Evolutionary conservation across 2,797 vertebrate species (phyloP).

Genomic region (Ptychadena robeensis): DNA sequence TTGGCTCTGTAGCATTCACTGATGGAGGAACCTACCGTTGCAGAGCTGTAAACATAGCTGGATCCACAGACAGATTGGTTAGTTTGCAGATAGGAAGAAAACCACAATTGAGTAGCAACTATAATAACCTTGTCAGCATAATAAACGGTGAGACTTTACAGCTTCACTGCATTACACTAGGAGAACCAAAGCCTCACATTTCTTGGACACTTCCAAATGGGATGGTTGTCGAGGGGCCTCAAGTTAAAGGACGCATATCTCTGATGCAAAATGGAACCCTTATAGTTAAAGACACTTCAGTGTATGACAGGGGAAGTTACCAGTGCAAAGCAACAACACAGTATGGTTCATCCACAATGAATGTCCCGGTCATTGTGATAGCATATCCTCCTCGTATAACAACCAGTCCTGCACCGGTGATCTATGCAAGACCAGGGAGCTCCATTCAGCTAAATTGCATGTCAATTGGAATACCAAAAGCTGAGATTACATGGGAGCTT

Average conservation of each 20-base stretch:
- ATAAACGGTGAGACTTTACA: conserved; percentile 82
- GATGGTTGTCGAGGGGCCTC: conserved; percentile 77
- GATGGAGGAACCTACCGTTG: conserved; percentile 89
- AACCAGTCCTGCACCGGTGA: conserved; percentile 80
- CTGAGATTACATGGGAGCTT: conserved; percentile 88
- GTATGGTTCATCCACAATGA: conserved; percentile 77
- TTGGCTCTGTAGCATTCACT: conserved; percentile 76
- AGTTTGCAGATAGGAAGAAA: conserved; percentile 79
- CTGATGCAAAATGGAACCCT: conserved; percentile 85
- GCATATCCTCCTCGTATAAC: conserved; percentile 88
- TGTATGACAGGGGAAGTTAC: conserved; percentile 88
- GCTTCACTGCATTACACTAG: conserved; percentile 80
- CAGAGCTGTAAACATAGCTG: conserved; percentile 75
- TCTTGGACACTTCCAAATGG: conserved; percentile 89
- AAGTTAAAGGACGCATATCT: conserved; percentile 81
- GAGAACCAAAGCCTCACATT: conserved; percentile 66
- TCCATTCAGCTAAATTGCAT: conserved; percentile 85
- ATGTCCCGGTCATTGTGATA: conserved; percentile 81
- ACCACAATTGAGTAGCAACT: conserved; percentile 77
- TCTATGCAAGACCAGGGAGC: conserved; percentile 82
- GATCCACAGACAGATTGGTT: conserved; percentile 77
- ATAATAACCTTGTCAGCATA: conserved; percentile 80
- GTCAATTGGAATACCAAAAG: conserved; percentile 82
- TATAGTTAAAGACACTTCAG: conserved; percentile 80
- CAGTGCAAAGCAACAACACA: conserved; percentile 79